These are phyloP conservation scores for Dendronephthya gigantea DNA, from an alignment of 64 coral and sea anemone species.

Conservation along the genomic window DNA sequence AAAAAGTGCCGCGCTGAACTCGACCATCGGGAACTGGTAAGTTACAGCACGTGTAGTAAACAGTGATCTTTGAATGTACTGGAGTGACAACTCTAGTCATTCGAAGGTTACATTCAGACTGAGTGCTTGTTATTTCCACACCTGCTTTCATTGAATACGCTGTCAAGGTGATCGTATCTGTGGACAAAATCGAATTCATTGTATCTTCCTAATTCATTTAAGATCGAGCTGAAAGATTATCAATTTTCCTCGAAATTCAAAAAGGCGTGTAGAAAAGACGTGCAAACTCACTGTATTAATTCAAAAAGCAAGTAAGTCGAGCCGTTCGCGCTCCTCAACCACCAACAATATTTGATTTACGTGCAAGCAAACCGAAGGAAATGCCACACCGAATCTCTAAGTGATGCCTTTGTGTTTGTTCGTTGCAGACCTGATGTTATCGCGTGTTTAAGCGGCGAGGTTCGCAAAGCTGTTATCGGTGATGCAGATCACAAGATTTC, in stretches of 20 bases:
- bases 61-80: not conserved
- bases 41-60: no score
- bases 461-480: not conserved
- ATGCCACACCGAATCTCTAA: no score
- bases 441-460: not conserved
- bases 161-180: no score
- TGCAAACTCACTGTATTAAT: not conserved
- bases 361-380: no score
- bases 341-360: no score
- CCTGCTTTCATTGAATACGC: no score
- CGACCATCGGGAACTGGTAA: slow-evolving; percentile 80
- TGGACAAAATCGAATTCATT: not conserved
- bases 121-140: no score
- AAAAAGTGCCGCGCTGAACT: slow-evolving; percentile 66
- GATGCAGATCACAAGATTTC: not conserved
- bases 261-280: not conserved
- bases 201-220: not conserved
- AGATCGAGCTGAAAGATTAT: not conserved
- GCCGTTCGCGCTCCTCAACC: not conserved
- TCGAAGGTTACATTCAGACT: no score
- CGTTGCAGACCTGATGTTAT: slow-evolving; percentile 4
- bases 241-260: not conserved
- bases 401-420: no score
- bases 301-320: not conserved
- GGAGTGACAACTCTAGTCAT: no score